These are phyloP conservation scores for Monochamus saltuarius DNA, from an alignment of 1,140 invertebrate genomes.

Conservation along the genomic window DNA sequence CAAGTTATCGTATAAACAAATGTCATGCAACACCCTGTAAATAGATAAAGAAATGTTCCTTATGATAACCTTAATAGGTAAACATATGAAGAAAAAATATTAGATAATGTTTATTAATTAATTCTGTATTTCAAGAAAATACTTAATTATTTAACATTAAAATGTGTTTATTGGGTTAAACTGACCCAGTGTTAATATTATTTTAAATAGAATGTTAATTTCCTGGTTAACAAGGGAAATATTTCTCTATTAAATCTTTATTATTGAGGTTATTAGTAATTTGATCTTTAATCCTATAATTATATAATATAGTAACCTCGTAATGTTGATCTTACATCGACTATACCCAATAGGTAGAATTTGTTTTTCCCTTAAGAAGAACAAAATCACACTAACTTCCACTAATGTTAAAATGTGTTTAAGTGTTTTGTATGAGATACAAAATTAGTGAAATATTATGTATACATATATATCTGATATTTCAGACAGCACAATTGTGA, in stretches of 20 bases:
- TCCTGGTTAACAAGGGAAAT: not conserved
- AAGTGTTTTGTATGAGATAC: conserved; percentile 24
- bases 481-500: conserved; percentile 9
- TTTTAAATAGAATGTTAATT: not conserved
- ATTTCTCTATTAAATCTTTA: not conserved
- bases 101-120: not conserved
- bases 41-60: too few species aligned
- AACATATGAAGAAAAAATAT: not conserved
- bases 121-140: conserved; percentile 25
- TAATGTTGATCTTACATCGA: not conserved
- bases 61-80: not conserved
- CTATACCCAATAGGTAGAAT: conserved; percentile 13
- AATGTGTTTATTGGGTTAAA: conserved; percentile 4
- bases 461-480: conserved; percentile 7
- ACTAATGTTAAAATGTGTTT: conserved; percentile 21
- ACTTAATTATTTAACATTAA: conserved; percentile 15
- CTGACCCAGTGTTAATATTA: not conserved
- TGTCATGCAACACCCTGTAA: too few species aligned
- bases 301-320: conserved; percentile 4
- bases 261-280: not conserved
- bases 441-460: conserved; percentile 21
- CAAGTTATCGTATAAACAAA: too few species aligned
- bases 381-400: conserved; percentile 21
- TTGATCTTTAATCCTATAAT: not conserved
- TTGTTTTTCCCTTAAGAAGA: conserved; percentile 24